phyloP scores from a whole-genome alignment of 1,140 invertebrate species.

The Drosophila pandora region DNA sequence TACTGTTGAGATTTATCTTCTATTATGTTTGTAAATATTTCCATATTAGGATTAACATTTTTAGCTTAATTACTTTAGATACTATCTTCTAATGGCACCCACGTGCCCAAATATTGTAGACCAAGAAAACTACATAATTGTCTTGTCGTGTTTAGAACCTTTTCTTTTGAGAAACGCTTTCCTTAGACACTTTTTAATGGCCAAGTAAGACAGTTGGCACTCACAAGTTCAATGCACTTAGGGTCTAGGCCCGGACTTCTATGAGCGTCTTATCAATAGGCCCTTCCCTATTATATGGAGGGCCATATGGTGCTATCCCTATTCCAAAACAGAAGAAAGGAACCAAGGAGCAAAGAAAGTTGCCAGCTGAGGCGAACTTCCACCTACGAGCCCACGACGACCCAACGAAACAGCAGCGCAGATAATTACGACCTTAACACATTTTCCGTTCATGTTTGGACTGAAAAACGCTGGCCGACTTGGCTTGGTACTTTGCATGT shows the following conservation, averaged over 20 bases:
- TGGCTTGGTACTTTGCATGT: constrained; percentile 57
- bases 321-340: constrained; percentile 21
- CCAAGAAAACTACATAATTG: constrained; percentile 28
- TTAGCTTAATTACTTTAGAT: not conserved
- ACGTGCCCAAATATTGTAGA: constrained; percentile 24
- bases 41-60: not conserved
- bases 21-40: not conserved
- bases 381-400: constrained; percentile 41
- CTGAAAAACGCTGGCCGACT: constrained; percentile 24
- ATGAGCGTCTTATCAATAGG: constrained; percentile 48
- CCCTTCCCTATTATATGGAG: too few relatives aligned
- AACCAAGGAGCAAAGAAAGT: constrained; percentile 67
- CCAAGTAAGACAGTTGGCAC: constrained; percentile 10
- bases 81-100: not conserved
- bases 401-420: constrained; percentile 36
- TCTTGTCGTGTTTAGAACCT: constrained; percentile 20
- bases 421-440: constrained; percentile 76
- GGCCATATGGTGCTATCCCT: constrained; percentile 55
- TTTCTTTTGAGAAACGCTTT: constrained; percentile 14
- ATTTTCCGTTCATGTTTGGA: constrained; percentile 36
- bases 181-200: constrained; percentile 8
- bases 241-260: constrained; percentile 17
- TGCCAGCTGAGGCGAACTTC: constrained; percentile 45
- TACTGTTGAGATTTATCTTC: not conserved
- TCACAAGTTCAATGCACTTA: constrained; percentile 70